Percentiles rank a stretch among this genome's conserved stretches.
Conservation (phyloP, 1,140 invertebrate genomes). For the Galleria mellonella region DNA sequence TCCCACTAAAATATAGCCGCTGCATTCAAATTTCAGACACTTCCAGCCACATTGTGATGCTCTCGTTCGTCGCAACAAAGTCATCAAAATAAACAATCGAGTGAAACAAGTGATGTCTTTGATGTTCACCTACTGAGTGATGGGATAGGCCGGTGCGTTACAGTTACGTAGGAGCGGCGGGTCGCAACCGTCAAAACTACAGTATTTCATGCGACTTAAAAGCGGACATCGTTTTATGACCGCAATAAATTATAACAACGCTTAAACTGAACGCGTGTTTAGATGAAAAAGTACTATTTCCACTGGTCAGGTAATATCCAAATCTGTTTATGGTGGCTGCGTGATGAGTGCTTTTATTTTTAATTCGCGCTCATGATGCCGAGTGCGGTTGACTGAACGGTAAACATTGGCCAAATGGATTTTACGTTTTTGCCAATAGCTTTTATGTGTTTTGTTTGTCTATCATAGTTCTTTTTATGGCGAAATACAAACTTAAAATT, state of each 20-base stretch:
- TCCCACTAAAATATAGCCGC: too few relatives aligned
- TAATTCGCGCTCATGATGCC: too few relatives aligned
- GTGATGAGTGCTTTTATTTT: slow-evolving; percentile 8
- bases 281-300: slow-evolving; percentile 22
- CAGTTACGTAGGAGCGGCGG: too few relatives aligned
- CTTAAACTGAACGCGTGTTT: slow-evolving; percentile 19
- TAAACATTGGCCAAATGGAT: too few relatives aligned
- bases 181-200: slow-evolving; percentile 20
- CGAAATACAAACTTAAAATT: too few relatives aligned
- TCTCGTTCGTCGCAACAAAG: slow-evolving; percentile 25
- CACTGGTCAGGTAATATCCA: slow-evolving; percentile 25
- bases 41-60: too few relatives aligned
- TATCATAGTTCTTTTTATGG: too few relatives aligned
- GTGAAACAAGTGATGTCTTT: slow-evolving; percentile 21
- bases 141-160: slow-evolving; percentile 13
- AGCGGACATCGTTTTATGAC: slow-evolving; percentile 34
- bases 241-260: slow-evolving; percentile 31
- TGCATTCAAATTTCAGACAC: too few relatives aligned
- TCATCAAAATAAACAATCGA: slow-evolving; percentile 39
- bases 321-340: slow-evolving; percentile 5
- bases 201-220: slow-evolving; percentile 31
- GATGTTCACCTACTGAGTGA: slow-evolving; percentile 33
- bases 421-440: too few relatives aligned
- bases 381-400: too few relatives aligned
- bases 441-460: too few relatives aligned